Percentiles rank a stretch among this genome's conserved stretches.
Conservation (phyloP, 1,140 invertebrate species). For the Bombus breviceps region DNA sequence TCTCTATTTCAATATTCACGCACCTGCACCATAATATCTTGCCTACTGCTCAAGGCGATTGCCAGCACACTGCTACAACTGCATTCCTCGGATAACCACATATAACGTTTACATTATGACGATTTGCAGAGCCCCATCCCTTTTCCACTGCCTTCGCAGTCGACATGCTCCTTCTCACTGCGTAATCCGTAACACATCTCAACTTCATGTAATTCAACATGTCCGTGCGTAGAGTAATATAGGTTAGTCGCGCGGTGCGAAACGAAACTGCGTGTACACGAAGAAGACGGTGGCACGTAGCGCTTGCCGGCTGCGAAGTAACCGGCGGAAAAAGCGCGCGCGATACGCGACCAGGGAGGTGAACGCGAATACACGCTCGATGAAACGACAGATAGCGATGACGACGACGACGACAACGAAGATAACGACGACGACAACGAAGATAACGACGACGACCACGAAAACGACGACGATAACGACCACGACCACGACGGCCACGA, state of each 20-base stretch:
- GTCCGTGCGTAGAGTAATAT: not conserved
- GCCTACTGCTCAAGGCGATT: not conserved
- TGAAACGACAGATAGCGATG: slow-evolving; percentile 28
- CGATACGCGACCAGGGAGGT: not conserved
- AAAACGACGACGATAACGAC: not conserved
- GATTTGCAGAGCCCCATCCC: not conserved
- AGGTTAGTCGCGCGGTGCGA: slow-evolving; percentile 25
- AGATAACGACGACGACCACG: not conserved
- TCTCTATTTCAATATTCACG: slow-evolving; percentile 7
- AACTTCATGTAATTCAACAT: not conserved
- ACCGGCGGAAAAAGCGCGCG: slow-evolving; percentile 10
- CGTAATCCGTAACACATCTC: not conserved
- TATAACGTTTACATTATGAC: not conserved
- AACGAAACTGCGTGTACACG: not conserved
- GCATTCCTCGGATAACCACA: not conserved
- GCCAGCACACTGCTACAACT: not conserved
- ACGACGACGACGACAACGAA: slow-evolving; percentile 24
- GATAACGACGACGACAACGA: slow-evolving; percentile 3
- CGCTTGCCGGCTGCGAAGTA: not conserved
- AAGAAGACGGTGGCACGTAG: not conserved
- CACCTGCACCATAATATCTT: slow-evolving; percentile 36
- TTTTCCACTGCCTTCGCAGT: not conserved
- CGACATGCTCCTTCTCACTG: not conserved
- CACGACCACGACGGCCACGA: slow-evolving; percentile 14
- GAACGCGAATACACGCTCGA: slow-evolving; percentile 22